phyloP scores from a whole-genome alignment of 2,888 invertebrate genomes.

The Diaprepes abbreviatus region DNA sequence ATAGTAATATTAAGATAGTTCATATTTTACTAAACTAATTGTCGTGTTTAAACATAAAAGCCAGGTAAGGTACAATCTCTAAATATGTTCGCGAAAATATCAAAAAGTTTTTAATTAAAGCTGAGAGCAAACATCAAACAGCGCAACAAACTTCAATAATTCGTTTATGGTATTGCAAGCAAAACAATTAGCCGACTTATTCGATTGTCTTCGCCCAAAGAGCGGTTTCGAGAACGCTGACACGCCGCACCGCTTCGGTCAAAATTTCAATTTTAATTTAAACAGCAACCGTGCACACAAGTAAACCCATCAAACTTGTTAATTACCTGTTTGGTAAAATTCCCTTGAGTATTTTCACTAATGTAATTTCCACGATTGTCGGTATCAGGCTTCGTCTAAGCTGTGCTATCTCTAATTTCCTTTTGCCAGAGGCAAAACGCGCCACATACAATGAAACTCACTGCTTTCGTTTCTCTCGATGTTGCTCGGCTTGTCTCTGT shows the following conservation, averaged over 20 bases:
- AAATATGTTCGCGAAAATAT: conserved; percentile 34
- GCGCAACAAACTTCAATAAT: conserved; percentile 40
- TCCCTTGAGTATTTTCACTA: conserved; percentile 67
- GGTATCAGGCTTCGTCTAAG: conserved; percentile 62
- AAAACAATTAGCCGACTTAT: conserved; percentile 46
- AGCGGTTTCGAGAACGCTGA: conserved; percentile 24
- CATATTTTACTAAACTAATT: too few species aligned
- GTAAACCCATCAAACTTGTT: conserved; percentile 68
- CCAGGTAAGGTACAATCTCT: too few species aligned
- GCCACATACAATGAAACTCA: conserved; percentile 46
- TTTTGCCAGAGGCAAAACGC: conserved; percentile 41
- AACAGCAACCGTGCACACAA: conserved; percentile 58
- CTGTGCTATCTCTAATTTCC: conserved; percentile 49
- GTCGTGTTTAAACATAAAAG: too few species aligned
- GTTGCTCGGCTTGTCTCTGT: conserved; percentile 30
- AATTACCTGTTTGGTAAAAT: conserved; percentile 68
- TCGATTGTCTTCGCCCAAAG: conserved; percentile 36
- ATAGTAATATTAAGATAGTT: too few species aligned
- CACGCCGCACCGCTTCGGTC: conserved; percentile 52
- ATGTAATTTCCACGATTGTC: conserved; percentile 67
- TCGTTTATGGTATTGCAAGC: conserved; percentile 39
- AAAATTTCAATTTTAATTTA: conserved; percentile 66
- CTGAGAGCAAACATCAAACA: conserved; percentile 38
- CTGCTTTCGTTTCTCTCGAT: conserved; percentile 45
- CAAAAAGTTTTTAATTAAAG: conserved; percentile 49